A percentile compares a stretch with the other conserved stretches of the same genome.
Evolutionary conservation across 2,113 vertebrate species (phyloP).

Genomic region (Arvicanthis niloticus): DNA sequence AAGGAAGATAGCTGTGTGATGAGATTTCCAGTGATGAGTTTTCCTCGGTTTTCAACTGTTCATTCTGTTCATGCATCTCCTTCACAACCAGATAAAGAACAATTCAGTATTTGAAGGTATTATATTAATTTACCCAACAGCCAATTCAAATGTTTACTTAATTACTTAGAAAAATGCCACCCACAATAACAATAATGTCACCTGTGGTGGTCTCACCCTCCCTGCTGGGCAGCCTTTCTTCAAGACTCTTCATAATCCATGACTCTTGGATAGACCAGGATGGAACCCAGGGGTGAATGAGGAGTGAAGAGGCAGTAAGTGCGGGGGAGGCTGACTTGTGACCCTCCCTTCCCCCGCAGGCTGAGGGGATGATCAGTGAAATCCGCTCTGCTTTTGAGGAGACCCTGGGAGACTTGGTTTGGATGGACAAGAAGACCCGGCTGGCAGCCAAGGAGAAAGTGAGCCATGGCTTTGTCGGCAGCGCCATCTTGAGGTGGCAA

Average conservation of each 20-base stretch:
- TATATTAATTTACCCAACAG: constrained; percentile 8
- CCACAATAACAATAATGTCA: neutral
- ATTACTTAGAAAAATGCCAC: constrained; percentile 19
- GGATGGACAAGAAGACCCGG: constrained; percentile 96
- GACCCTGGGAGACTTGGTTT: constrained; percentile 91
- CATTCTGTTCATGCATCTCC: constrained; percentile 17
- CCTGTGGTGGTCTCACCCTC: neutral
- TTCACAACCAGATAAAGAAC: constrained; percentile 39
- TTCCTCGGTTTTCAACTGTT: constrained; percentile 2
- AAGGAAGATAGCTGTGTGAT: neutral
- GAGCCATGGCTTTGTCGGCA: constrained; percentile 38
- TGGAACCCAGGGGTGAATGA: neutral
- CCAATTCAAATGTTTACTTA: neutral
- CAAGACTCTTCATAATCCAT: neutral
- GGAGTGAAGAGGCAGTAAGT: neutral
- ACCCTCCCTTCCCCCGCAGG: constrained; percentile 85
- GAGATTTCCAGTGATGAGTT: neutral
- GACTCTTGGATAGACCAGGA: neutral
- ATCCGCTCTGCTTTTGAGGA: constrained; percentile 95
- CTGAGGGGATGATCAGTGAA: constrained; percentile 96
- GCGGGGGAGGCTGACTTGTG: neutral
- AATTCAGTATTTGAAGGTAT: constrained; percentile 11
- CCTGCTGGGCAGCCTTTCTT: neutral
- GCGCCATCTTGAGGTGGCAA: constrained; percentile 71
- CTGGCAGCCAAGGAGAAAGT: constrained; percentile 98